phyloP scores from a whole-genome alignment of 1,140 invertebrate genomes.

The Drosophila seguyi region DNA sequence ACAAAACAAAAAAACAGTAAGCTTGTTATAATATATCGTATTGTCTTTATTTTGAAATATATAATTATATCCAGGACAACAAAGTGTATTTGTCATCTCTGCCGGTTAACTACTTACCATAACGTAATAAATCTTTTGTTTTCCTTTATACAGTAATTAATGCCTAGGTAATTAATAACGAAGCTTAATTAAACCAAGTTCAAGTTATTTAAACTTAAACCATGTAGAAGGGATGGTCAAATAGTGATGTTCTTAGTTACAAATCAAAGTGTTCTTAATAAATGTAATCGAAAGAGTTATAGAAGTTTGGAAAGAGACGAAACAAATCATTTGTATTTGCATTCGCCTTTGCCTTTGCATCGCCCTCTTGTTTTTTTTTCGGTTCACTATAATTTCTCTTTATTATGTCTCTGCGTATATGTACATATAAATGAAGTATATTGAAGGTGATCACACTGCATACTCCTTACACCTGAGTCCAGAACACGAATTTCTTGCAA shows the following conservation, averaged over 20 bases:
- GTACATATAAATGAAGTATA: constrained; percentile 45
- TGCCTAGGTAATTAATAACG: constrained; percentile 42
- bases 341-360: constrained; percentile 15
- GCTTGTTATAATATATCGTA: constrained; percentile 50
- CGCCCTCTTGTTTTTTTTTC: constrained; percentile 29
- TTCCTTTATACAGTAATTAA: constrained; percentile 39
- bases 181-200: constrained; percentile 46
- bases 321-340: constrained; percentile 13
- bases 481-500: constrained; percentile 48
- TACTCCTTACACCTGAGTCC: constrained; percentile 57
- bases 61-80: constrained; percentile 37
- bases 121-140: constrained; percentile 44
- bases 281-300: constrained; percentile 26
- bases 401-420: constrained; percentile 45
- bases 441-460: constrained; percentile 62
- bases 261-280: constrained; percentile 20
- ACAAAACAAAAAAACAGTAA: constrained; percentile 32
- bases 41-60: constrained; percentile 45
- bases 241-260: constrained; percentile 35
- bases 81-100: constrained; percentile 48
- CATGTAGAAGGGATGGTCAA: constrained; percentile 43
- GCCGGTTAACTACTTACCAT: constrained; percentile 39
- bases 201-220: constrained; percentile 11
- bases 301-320: constrained; percentile 21
- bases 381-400: constrained; percentile 45